Evolutionary conservation across 2,888 invertebrate species (phyloP).

Genomic region (Ramazzottius varieornatus): DNA sequence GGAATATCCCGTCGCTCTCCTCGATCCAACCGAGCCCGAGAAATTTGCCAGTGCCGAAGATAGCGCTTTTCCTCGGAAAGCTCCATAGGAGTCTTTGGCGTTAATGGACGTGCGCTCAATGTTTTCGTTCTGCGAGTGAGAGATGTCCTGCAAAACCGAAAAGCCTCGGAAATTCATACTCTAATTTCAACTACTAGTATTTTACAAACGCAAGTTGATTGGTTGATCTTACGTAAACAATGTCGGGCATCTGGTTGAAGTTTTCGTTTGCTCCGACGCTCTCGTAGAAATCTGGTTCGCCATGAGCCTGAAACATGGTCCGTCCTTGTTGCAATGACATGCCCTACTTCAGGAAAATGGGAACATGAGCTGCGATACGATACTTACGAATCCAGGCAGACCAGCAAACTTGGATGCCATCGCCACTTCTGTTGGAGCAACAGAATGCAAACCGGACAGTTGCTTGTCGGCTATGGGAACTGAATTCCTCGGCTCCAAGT

Average conservation of each 20-base stretch:
- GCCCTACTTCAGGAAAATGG: not conserved
- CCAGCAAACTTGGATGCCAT: not conserved
- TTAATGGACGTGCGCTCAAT: not conserved
- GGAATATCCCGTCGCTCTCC: not conserved
- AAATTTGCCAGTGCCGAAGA: not conserved
- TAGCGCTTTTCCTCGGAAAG: not conserved
- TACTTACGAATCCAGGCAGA: conserved; percentile 2
- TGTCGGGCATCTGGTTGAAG: not conserved
- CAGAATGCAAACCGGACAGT: too few species aligned
- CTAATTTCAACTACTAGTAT: too few species aligned
- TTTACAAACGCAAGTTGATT: too few species aligned
- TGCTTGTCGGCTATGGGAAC: too few species aligned
- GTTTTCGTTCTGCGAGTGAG: conserved; percentile 1
- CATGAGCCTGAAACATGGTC: not conserved
- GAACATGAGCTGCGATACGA: not conserved
- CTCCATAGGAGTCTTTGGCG: not conserved
- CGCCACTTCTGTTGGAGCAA: too few species aligned
- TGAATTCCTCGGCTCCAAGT: too few species aligned
- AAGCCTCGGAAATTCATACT: too few species aligned
- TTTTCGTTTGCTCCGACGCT: not conserved
- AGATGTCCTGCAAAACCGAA: not conserved
- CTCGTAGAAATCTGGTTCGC: not conserved
- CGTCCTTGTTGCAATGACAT: not conserved
- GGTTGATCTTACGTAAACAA: too few species aligned
- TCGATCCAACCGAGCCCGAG: not conserved